These are phyloP conservation scores for Cetonia aurata DNA, from an alignment of 2,888 invertebrate species.

Conservation along the genomic window DNA sequence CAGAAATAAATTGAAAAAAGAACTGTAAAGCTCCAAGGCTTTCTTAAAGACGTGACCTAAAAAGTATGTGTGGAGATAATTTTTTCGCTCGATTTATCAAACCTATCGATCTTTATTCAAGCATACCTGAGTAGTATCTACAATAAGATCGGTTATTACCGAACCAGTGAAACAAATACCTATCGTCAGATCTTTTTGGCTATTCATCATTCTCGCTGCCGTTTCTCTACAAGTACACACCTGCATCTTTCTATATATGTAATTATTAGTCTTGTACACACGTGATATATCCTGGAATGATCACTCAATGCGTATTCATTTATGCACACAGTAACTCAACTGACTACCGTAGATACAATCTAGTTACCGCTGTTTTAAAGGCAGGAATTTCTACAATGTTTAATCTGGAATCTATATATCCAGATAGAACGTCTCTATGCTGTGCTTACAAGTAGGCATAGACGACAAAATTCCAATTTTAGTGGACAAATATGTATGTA, in stretches of 20 bases:
- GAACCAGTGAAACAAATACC: constrained; percentile 26
- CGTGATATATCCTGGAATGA: not conserved
- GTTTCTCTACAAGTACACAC: not conserved
- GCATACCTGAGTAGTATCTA: constrained; percentile 18
- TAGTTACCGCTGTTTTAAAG: constrained; percentile 12
- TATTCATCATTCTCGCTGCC: constrained; percentile 9
- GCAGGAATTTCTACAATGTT: constrained; percentile 34
- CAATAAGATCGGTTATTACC: constrained; percentile 19
- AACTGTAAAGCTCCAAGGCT: no score
- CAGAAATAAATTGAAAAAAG: no score
- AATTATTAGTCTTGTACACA: not conserved
- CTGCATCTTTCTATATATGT: not conserved
- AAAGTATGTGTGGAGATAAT: no score
- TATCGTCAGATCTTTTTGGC: constrained; percentile 14
- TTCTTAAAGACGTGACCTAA: no score
- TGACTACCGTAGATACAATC: constrained; percentile 34
- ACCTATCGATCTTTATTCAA: constrained; percentile 22
- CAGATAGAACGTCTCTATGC: constrained; percentile 23
- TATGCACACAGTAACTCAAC: constrained; percentile 19
- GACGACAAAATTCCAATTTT: not conserved
- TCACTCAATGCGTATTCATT: constrained; percentile 27
- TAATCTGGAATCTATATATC: constrained; percentile 29
- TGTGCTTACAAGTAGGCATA: not conserved
- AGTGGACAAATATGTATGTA: not conserved
- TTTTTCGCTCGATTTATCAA: constrained; percentile 1